Conservation (phyloP, 2,797 vertebrate genomes). For the Steatocranus sp. region DNA sequence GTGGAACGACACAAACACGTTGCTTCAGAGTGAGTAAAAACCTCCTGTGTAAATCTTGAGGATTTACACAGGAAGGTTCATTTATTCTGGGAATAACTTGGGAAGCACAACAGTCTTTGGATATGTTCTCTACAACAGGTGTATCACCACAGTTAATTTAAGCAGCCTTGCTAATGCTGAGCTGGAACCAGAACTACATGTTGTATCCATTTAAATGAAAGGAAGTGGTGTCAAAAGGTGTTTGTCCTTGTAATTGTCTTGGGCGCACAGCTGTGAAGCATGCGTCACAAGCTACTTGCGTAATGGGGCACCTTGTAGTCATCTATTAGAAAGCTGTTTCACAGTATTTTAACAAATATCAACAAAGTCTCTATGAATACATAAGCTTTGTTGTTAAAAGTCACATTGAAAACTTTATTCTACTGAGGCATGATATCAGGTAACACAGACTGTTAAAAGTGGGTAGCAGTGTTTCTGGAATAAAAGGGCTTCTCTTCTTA, state of each 20-base stretch:
- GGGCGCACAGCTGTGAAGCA: not conserved
- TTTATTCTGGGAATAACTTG: not conserved
- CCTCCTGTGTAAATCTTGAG: too few species aligned
- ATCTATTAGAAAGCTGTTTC: not conserved
- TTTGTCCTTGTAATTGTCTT: not conserved
- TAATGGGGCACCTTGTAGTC: rapidly evolving
- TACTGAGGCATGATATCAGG: too few species aligned
- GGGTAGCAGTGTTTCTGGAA: not conserved
- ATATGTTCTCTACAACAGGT: not conserved
- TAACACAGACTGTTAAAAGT: not conserved
- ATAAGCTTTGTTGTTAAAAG: not conserved
- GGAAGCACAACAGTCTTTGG: not conserved
- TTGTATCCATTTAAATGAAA: not conserved
- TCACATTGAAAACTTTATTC: not conserved
- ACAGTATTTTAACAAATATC: not conserved
- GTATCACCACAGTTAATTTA: not conserved
- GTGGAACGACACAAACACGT: too few species aligned
- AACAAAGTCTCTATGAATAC: not conserved
- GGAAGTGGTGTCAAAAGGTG: not conserved
- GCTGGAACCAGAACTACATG: rapidly evolving
- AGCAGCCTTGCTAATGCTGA: not conserved
- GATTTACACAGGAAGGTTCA: not conserved
- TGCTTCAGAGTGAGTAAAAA: too few species aligned
- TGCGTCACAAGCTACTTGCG: not conserved
- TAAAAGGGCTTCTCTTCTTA: not conserved